Evolutionary conservation across 2,797 vertebrate genomes (phyloP).

Genomic region (Microctenopoma steveboyesi): DNA sequence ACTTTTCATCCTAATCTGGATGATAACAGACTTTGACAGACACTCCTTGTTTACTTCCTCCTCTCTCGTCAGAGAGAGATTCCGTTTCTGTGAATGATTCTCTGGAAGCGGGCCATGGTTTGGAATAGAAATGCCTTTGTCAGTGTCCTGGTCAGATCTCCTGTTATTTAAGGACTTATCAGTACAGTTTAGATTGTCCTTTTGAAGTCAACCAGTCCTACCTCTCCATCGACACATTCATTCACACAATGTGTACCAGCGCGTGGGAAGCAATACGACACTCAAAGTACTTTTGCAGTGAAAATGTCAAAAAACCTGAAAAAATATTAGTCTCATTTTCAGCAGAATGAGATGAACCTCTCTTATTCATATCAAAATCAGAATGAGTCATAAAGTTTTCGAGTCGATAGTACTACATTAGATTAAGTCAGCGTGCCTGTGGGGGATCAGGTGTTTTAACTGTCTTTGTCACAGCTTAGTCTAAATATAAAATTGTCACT

Average conservation of each 20-base stretch:
- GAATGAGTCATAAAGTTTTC: conserved; percentile 36
- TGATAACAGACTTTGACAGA: background rate
- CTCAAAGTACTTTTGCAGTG: no score
- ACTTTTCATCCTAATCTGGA: background rate
- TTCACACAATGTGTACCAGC: conserved; percentile 10
- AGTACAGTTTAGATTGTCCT: conserved; percentile 47
- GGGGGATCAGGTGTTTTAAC: background rate
- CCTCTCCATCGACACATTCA: conserved; percentile 23
- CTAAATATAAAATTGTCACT: no score
- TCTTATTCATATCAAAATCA: conserved; percentile 34
- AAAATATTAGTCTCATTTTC: conserved; percentile 30
- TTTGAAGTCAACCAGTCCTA: conserved; percentile 19
- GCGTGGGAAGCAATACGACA: conserved; percentile 11
- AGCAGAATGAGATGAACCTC: conserved; percentile 27
- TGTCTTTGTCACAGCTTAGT: no score
- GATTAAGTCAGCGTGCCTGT: background rate
- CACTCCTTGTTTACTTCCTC: background rate
- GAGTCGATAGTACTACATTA: conserved; percentile 8
- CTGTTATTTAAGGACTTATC: conserved; percentile 68
- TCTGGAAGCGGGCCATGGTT: conserved; percentile 43
- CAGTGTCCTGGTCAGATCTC: conserved; percentile 60
- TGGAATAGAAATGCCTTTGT: conserved; percentile 71
- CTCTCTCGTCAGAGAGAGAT: conserved; percentile 16
- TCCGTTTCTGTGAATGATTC: conserved; percentile 45
- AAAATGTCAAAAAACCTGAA: conserved; percentile 15